Base-by-base conservation (phyloP, 2,888 invertebrate genomes). In the Cataglyphis rosenhaueri region DNA sequence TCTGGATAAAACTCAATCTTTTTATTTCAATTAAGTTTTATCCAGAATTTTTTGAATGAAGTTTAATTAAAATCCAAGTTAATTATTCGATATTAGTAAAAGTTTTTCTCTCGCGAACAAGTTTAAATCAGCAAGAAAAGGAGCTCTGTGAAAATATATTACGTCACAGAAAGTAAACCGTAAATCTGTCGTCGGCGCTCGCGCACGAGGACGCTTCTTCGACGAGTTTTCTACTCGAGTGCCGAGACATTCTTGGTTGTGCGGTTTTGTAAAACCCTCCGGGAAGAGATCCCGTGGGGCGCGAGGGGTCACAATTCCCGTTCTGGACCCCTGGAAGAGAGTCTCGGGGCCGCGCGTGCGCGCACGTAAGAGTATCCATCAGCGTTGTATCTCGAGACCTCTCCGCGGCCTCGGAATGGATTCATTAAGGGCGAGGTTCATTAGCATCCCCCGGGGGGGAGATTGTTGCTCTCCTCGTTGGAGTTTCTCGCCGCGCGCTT, bases 371-470 rank as follows among this genome's bases (percentile, higher is more conserved):
- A 85, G 83, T 86, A 90, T 90, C 87, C 90, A 87, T 90, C 88
- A 89, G 85, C 82, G 87, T 89, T 90, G n/a, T 52, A 89, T 90
- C 89, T 90, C 65, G 85, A 85, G 86, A 92, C 91, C 91, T 91
- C 90, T 90, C 74, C 83, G 84, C 81, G 85, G 83, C 79, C 75
- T 82, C 85, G 84, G 87, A 90, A 91, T 91, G 92, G 92, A 93
- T 93, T 93, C 93, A 93, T 93, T 93, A 93, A 92, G 90, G 86
- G 82, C 79, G 76, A 86, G 92, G 87, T 93, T 93, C 92, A 92
- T 93, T 93, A 93, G 92, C 90, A 91, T 90, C 91, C 73, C 89
- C 89, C 48, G n/a, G 62, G 57, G 57, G 87, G 88, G 83, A 79
- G 75, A 84, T 81, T 70, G 78, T 64, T 79, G 75, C 68, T 87